Evolutionary conservation across 2,797 vertebrate species (phyloP).

Genomic region (Melanotaenia boesemani): DNA sequence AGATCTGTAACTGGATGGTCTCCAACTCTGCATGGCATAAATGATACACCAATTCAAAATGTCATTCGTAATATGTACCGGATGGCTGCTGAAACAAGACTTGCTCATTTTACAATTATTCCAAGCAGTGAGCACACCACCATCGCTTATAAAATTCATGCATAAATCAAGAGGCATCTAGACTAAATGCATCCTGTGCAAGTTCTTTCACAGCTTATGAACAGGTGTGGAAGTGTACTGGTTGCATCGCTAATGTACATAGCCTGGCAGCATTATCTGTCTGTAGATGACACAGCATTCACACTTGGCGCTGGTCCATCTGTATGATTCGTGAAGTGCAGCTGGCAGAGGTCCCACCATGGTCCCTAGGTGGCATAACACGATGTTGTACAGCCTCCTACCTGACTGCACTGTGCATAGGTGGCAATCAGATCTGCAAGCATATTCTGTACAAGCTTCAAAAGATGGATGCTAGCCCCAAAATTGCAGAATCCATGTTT

Average conservation of each 20-base stretch:
- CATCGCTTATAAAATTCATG: slow-evolving; percentile 48
- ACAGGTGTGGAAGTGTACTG: slow-evolving; percentile 22
- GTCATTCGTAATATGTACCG: slow-evolving; percentile 46
- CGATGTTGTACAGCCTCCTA: too few species aligned
- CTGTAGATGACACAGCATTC: too few species aligned
- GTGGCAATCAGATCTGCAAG: too few species aligned
- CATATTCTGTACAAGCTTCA: too few species aligned
- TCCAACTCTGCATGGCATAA: slow-evolving; percentile 56
- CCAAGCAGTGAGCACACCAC: slow-evolving; percentile 50
- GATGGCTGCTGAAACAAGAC: slow-evolving; percentile 63
- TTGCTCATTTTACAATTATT: slow-evolving; percentile 69
- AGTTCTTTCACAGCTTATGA: slow-evolving; percentile 24
- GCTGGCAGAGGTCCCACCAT: too few species aligned
- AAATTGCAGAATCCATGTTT: neutral
- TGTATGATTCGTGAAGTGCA: too few species aligned
- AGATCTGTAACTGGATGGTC: slow-evolving; percentile 43
- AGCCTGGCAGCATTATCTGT: slow-evolving; percentile 7
- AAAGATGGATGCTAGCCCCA: neutral
- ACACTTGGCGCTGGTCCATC: too few species aligned
- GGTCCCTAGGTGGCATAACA: too few species aligned
- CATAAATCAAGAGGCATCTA: slow-evolving; percentile 57
- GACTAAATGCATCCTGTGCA: slow-evolving; percentile 32
- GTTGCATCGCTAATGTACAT: slow-evolving; percentile 20
- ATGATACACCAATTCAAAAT: slow-evolving; percentile 50
- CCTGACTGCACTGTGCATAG: too few species aligned